Base-by-base conservation (phyloP, 2,113 vertebrate species). In the Trogon melanurus region DNA sequence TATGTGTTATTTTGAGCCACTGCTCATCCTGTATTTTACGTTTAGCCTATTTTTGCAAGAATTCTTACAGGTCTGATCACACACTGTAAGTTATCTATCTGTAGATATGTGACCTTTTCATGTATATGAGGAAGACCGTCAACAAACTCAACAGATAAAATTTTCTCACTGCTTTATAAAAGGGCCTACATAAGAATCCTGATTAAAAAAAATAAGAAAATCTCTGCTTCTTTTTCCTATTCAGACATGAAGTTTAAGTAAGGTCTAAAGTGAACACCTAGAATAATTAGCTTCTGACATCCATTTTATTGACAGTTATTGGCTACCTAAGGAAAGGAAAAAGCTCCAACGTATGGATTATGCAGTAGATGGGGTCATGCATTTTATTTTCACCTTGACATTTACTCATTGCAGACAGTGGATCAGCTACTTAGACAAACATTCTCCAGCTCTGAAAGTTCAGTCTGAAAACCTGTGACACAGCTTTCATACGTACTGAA, bases 361-460 rank as follows among this genome's bases (percentile, higher is more conserved):
- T 73, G 67, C 58, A 88, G 88, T 56, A 89, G 88, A 65, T 50
- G 32, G 66, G 80, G 86, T 80, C 80, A 84, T 36, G 79, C 70
- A 78, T 80, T 96, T 96, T 93, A 89, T 92, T 96, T 93, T 81
- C 69, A 84, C 53, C 66, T 88, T 96, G 93, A 94, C 87, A 92
- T 92, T 96, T 96, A 95, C 82, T 92, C 72, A 61, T 71, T 86
- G 79, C 45, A 84, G 75, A 78, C 0, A 0, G 85, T 53, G 85
- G 90, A 96, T 91, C 93, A 91, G 69, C 84, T 83, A 48, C 76
- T 84, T 88, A 86, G 79, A 90, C 76, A 96, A 96, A 91, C 38
- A 93, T 92, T 92, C 78, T 88, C 69, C 83, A 92, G 85, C 72
- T 91, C 91, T 86, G 62, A 90, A 96, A 93, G 86, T 91, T 94